phyloP scores from a whole-genome alignment of 2,113 vertebrate species.

The Mustela lutreola region DNA sequence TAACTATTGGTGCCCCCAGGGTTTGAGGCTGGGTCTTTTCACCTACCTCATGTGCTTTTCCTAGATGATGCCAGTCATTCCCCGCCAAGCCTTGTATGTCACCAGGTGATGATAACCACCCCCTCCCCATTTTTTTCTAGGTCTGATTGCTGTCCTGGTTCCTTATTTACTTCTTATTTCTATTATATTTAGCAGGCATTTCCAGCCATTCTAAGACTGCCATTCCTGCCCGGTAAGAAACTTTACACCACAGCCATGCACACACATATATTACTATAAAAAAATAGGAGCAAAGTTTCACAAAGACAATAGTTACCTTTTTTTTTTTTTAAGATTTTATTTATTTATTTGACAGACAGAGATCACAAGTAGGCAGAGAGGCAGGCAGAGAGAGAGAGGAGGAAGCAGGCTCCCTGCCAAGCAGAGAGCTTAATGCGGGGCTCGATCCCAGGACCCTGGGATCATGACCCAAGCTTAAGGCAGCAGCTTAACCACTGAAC shows the following conservation, averaged over 20 bases:
- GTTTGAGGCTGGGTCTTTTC: neutral
- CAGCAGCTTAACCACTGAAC: too few species aligned
- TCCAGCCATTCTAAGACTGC: slow-evolving; percentile 18
- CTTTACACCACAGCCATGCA: neutral
- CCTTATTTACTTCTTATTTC: slow-evolving; percentile 11
- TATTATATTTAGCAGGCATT: slow-evolving; percentile 14
- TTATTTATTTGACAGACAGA: too few species aligned
- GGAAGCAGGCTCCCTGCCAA: too few species aligned
- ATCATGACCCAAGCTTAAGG: too few species aligned
- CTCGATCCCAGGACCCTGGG: too few species aligned
- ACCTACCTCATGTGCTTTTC: neutral
- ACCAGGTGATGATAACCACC: neutral
- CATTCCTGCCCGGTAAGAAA: neutral
- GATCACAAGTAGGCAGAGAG: too few species aligned
- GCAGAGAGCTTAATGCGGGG: too few species aligned
- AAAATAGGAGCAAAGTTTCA: neutral
- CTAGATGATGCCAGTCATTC: neutral
- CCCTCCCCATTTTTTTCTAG: neutral
- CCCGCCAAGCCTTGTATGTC: neutral
- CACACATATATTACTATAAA: neutral
- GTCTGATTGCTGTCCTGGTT: neutral
- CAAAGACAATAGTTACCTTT: neutral
- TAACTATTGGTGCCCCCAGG: neutral
- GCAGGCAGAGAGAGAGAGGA: too few species aligned
- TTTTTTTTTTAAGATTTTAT: too few species aligned